Percentiles rank a stretch among this genome's conserved stretches.
Conservation (phyloP, 2,113 vertebrate genomes). For the Vireo altiloquus region DNA sequence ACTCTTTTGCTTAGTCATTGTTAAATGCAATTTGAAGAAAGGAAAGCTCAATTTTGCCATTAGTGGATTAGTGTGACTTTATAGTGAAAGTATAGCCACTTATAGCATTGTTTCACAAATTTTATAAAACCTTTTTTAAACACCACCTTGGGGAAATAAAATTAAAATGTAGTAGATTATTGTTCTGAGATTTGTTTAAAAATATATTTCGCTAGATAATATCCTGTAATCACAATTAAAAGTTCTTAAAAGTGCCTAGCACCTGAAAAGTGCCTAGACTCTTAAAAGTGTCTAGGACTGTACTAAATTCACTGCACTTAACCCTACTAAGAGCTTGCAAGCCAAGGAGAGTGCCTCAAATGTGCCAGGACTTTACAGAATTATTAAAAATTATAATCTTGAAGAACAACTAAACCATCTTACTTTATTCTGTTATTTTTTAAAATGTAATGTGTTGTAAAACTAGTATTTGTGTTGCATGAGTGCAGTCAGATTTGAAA, state of each 20-base stretch:
- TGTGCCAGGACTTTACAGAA: background rate
- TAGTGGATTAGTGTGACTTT: background rate
- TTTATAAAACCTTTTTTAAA: background rate
- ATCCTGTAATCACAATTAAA: background rate
- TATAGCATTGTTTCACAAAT: background rate
- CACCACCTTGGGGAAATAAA: background rate
- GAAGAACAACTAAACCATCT: background rate
- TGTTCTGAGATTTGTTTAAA: background rate
- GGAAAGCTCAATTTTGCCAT: slow-evolving; percentile 51
- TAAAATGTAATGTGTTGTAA: background rate
- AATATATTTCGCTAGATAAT: background rate
- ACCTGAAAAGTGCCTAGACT: background rate
- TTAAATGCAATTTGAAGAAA: slow-evolving; percentile 48
- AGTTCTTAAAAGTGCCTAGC: background rate
- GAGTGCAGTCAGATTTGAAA: background rate
- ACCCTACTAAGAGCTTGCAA: background rate
- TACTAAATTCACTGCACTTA: background rate
- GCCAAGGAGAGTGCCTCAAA: background rate
- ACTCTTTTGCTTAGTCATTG: slow-evolving; percentile 69
- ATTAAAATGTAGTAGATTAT: background rate
- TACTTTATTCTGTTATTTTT: background rate
- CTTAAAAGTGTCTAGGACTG: background rate
- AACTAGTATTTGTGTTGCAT: background rate
- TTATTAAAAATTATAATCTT: background rate
- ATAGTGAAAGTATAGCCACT: background rate